A percentile compares a stretch with the other conserved stretches of the same genome.
phyloP scores from a whole-genome alignment of 1,140 invertebrate genomes.

The Hypsibius dujardini region DNA sequence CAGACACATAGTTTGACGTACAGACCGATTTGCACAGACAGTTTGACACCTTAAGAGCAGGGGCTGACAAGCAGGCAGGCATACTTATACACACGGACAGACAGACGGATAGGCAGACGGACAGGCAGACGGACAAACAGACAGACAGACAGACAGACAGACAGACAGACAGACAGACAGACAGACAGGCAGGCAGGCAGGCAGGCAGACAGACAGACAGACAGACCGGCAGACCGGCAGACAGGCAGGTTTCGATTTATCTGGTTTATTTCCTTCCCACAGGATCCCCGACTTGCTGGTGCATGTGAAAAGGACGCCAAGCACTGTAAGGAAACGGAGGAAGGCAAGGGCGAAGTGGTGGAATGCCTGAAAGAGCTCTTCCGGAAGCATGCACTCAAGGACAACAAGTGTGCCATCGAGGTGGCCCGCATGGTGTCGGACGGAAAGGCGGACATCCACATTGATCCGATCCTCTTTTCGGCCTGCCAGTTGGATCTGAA shows the following conservation, averaged over 20 bases:
- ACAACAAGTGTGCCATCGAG: not conserved
- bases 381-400: constrained; percentile 44
- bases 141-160: no score
- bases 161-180: no score
- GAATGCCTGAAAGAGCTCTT: constrained; percentile 74
- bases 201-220: not conserved
- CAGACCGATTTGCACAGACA: not conserved
- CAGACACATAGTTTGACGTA: not conserved
- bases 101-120: no score
- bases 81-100: not conserved
- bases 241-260: not conserved
- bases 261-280: constrained; percentile 14
- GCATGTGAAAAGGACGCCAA: constrained; percentile 45
- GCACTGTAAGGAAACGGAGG: constrained; percentile 34
- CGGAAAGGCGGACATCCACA: constrained; percentile 39
- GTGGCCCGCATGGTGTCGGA: not conserved
- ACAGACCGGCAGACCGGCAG: not conserved
- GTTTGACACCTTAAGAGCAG: not conserved
- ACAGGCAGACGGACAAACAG: no score
- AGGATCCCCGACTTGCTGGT: constrained; percentile 56
- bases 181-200: no score
- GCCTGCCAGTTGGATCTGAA: constrained; percentile 43
- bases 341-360: constrained; percentile 44
- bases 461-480: constrained; percentile 39
- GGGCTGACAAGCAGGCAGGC: not conserved